Base-by-base conservation (phyloP, 2,797 vertebrate genomes). In the Enteromius fasciolatus region DNA sequence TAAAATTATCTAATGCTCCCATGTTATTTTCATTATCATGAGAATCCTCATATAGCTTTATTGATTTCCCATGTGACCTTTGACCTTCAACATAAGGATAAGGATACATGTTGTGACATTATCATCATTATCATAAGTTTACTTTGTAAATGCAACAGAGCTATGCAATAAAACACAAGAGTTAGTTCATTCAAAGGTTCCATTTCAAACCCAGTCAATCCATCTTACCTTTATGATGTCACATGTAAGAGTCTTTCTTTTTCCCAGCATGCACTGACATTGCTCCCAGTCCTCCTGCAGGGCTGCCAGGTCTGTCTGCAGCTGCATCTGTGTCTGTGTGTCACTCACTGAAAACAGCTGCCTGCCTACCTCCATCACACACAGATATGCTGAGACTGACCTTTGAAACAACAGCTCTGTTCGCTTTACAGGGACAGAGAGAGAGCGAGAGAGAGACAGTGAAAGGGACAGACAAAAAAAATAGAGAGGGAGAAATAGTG, bases 221-320 rank as follows among this genome's bases (percentile, higher is more conserved):
- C 3, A 11, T 54, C 57, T 28, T 90, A 98, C 97, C 96, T 96
- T 91, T 1, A 94, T 69, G 1, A 93, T 90, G 64, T 83, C 88
- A 74, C 84, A 89, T 0, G 95, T 92, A 5, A 93, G 92, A 4
- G 84, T 89, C 84, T 84, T 90, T 78, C 90, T 93, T 48, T 91
- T 92, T 33, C 88, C 93, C 83, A 98, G 91, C 66, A 92, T 93
- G 66, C 82, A 74, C 52, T 93, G 92, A 0, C 94, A 93, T 31
- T 73, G 83, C 18, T 94, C 94, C 97, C 97, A 99, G 2, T 84
- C 86, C 52, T 95, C 92, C 90, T 95, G 95, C 86, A 99, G 90
- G 50, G 91, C 86, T 14, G 89, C 89, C 86, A 96, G 92, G 75
- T 96, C 93, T 23, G 76, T 79, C 88, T 95, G 93, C n/a, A 98